Base-by-base conservation (phyloP, 1,140 invertebrate genomes). In the Octopus bimaculoides region DNA sequence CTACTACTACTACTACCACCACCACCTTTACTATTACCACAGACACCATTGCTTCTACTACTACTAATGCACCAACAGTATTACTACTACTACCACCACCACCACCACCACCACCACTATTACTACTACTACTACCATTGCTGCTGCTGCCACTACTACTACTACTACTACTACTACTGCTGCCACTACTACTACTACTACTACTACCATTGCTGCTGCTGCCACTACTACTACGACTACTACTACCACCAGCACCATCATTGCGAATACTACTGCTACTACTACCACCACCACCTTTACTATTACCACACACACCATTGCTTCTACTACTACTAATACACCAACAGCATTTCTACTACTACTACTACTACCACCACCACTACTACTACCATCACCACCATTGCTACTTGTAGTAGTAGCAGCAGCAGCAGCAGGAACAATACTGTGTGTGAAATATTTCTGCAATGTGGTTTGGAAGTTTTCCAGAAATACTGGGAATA, bases 131-230 rank as follows among this genome's bases (percentile, higher is more conserved):
- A 75, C 52, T 41, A 75, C 52, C 74, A 12, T 75, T 41, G 52
- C 52, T 41, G 52, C 41, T 41, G 52, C 52, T 41, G 52, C 52
- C 74, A 75, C 52, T 41, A 75, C 52, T 41, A 75, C 52, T 41
- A 75, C 74, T 17, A 17, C 74, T 17, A 17, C 74, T 17, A 17
- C 74, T 17, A 12, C 61, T 78, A 26, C 54, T n/a, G 20, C 7
- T 78, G 54, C 77, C 61, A 71, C 26, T 56, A 71, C 14, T 55
- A 41, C 77, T n/a, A 78, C 26, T 73, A 78, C 52, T 69, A 69
- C 26, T 20, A 56, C 26, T 56, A 14, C 26, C 14, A 41, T 55
- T 73, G 17, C 52, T 41, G 17, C n/a, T n/a, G n/a, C n/a, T n/a
- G n/a, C n/a, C n/a, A n/a, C n/a, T n/a, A n/a, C n/a, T n/a, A n/a